Conservation (phyloP, 2,888 invertebrate genomes). For the Lycocerus yunnanus region DNA sequence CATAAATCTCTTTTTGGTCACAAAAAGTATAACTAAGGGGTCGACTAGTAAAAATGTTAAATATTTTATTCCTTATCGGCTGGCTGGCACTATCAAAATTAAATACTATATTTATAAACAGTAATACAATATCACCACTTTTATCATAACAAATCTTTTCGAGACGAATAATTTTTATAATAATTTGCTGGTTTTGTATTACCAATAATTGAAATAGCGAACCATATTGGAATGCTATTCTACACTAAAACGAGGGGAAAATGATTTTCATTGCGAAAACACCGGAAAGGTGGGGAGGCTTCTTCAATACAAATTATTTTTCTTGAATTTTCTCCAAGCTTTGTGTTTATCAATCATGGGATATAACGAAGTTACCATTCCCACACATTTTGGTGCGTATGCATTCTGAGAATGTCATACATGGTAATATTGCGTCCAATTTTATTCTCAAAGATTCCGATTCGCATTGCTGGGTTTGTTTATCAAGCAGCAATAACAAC, state of each 20-base stretch:
- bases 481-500: neutral
- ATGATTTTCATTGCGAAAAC: no score
- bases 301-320: no score
- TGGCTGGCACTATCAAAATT: neutral
- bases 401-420: conserved; percentile 33
- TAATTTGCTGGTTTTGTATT: neutral
- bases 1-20: neutral
- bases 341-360: neutral
- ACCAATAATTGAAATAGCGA: no score
- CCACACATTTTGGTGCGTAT: conserved; percentile 12
- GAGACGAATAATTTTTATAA: neutral
- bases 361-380: neutral
- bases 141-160: neutral
- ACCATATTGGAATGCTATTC: no score
- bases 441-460: neutral
- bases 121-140: neutral
- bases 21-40: neutral
- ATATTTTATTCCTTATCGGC: neutral
- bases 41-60: neutral
- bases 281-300: no score
- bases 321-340: neutral
- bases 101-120: neutral
- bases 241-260: no score
- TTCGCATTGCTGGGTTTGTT: neutral
- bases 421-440: neutral